A percentile compares a stretch with the other conserved stretches of the same genome.
Conservation (phyloP, 2,797 vertebrate genomes). For the Mastacembelus armatus region DNA sequence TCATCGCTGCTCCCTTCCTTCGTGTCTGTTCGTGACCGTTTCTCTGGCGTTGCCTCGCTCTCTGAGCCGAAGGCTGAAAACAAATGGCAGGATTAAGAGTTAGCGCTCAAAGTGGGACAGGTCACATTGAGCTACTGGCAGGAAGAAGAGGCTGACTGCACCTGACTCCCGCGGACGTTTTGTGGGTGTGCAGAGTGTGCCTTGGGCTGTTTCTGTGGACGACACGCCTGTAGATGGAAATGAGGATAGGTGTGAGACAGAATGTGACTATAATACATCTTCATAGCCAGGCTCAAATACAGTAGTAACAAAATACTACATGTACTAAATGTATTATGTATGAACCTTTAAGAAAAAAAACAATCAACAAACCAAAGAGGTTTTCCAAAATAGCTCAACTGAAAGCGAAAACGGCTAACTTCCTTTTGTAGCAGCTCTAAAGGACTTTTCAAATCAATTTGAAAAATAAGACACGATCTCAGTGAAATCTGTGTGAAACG, state of each 20-base stretch:
- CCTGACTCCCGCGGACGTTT: conserved; percentile 94
- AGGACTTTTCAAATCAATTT: no score
- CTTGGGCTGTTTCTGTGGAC: conserved; percentile 91
- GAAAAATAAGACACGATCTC: no score
- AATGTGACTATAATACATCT: not conserved
- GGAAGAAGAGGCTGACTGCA: conserved; percentile 55
- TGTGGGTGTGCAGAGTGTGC: conserved; percentile 90
- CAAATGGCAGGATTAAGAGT: not conserved
- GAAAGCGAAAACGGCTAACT: no score
- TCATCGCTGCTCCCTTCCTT: conserved; percentile 84
- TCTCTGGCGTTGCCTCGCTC: conserved; percentile 92
- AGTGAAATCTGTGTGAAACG: no score
- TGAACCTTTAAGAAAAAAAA: no score
- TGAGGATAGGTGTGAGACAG: not conserved
- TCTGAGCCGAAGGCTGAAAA: conserved; percentile 90
- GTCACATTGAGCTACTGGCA: accelerated
- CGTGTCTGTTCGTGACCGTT: conserved; percentile 89
- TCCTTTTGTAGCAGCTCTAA: no score
- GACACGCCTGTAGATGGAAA: conserved; percentile 82
- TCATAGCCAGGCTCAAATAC: no score
- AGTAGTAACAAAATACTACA: no score
- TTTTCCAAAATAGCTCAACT: no score
- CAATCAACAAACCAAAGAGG: no score
- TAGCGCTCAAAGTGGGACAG: not conserved
- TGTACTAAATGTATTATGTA: no score